phyloP scores from a whole-genome alignment of 2,113 vertebrate genomes.

The Misgurnus anguillicaudatus region DNA sequence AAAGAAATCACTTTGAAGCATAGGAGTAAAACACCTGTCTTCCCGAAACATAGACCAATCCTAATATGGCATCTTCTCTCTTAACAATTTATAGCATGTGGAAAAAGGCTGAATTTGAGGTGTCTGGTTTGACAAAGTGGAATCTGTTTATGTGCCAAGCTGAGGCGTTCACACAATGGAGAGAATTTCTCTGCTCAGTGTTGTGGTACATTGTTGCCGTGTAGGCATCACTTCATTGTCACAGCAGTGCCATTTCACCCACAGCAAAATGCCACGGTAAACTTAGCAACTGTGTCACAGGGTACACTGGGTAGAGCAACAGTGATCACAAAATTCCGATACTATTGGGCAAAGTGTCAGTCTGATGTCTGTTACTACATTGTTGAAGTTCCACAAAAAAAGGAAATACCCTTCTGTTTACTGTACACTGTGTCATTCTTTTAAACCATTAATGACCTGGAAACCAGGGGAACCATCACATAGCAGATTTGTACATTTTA shows the following conservation, averaged over 20 bases:
- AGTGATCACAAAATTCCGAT: neutral
- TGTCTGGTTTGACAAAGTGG: constrained; percentile 10
- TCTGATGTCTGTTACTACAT: neutral
- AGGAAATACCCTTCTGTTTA: no score
- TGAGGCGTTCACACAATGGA: constrained; percentile 12
- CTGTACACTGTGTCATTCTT: no score
- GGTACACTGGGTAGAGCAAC: neutral
- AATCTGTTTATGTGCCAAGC: constrained; percentile 6
- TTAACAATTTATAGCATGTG: neutral
- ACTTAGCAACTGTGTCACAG: constrained; percentile 6
- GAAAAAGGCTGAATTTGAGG: neutral
- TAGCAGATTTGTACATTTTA: no score
- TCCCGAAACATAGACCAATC: neutral
- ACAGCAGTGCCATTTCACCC: constrained; percentile 34
- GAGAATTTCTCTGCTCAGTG: constrained; percentile 9
- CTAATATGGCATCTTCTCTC: neutral
- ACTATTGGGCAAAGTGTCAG: neutral
- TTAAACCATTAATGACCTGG: no score
- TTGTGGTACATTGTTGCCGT: neutral
- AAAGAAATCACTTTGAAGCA: neutral
- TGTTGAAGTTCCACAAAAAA: neutral
- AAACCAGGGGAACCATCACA: no score
- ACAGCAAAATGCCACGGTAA: constrained; percentile 11
- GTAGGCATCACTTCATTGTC: neutral
- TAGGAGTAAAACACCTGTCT: neutral